Evolutionary conservation across 1,140 invertebrate genomes (phyloP), one percentile per base, ranked within the genome.

Genomic region (Aphelenchoides fujianensis): DNA sequence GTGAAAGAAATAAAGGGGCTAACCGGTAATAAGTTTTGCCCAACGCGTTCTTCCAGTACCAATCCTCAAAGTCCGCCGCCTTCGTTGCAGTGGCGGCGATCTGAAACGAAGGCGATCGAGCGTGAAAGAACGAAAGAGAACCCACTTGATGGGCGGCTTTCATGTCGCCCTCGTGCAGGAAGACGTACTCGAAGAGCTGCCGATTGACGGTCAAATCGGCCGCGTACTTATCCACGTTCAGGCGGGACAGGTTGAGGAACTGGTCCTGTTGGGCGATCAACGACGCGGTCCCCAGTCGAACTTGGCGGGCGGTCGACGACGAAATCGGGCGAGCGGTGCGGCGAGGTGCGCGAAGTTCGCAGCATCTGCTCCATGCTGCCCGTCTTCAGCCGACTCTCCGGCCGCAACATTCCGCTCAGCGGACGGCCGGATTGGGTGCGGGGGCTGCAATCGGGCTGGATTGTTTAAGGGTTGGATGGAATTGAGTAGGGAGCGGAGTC

Each of bases 31-130:
- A 95, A 85, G 95, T 97, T 79, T 95, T 92, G n/a, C 92, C 93
- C 30, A 93, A 85, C 79, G 93, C 92, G 9, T 93, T 89, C 85
- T 96, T 94, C 96, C 96, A 98, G 92, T 93, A 99, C 94, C 95
- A 97, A 81, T 97, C 94, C 77, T 90, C 88, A 77, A 89, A 91
- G 64, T 91, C 83, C 72, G 78, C 83, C 0, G 85, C 79, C 80
- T 86, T 85, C 0, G 82, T 79, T 19, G 73, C 77, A 36, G 63
- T 69, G 54, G 92, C 90, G 12, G 93, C 93, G 64, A 96, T 87
- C 85, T 66, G 32, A 34, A 66, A n/a, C n/a, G n/a, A 3, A n/a
- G n/a, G n/a, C n/a, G n/a, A n/a, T n/a, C n/a, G n/a, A n/a, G n/a
- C n/a, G n/a, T n/a, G n/a, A n/a, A n/a, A n/a, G n/a, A n/a, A n/a